phyloP scores from a whole-genome alignment of 2,888 invertebrate species.

The Dendrolimus houi region DNA sequence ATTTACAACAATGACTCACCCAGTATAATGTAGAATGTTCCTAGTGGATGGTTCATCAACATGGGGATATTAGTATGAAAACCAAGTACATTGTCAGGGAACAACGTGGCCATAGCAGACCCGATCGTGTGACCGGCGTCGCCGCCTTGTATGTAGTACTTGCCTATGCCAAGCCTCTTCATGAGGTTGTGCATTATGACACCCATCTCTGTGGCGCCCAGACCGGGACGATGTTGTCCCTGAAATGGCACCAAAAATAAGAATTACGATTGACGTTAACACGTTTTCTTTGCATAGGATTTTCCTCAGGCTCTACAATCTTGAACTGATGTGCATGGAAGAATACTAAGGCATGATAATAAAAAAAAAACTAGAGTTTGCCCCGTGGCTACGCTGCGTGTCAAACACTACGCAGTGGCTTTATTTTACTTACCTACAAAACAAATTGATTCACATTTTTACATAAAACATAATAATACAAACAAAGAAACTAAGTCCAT shows the following conservation, averaged over 20 bases:
- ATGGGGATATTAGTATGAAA: conserved; percentile 80
- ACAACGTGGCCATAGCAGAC: conserved; percentile 76
- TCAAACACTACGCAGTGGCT: too few relatives aligned
- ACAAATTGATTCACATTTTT: too few relatives aligned
- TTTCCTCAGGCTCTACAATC: too few relatives aligned
- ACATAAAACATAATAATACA: too few relatives aligned
- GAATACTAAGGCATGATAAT: too few relatives aligned
- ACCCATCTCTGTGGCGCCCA: conserved; percentile 73
- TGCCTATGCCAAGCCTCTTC: conserved; percentile 77
- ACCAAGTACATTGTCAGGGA: conserved; percentile 68
- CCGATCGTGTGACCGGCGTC: conserved; percentile 82
- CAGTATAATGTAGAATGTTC: conserved; percentile 38
- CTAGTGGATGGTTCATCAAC: conserved; percentile 26
- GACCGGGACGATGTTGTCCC: conserved; percentile 73
- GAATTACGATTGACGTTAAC: too few relatives aligned
- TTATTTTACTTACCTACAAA: too few relatives aligned
- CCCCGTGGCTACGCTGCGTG: too few relatives aligned
- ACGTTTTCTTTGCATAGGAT: too few relatives aligned
- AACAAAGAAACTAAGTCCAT: too few relatives aligned
- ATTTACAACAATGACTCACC: conserved; percentile 26
- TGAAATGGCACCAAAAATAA: conserved; percentile 17
- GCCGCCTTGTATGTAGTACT: conserved; percentile 84
- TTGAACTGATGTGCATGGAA: too few relatives aligned
- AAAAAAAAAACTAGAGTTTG: too few relatives aligned
- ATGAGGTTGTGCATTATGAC: conserved; percentile 81